Base-by-base conservation (phyloP, 2,797 vertebrate species). In the Danio choprae region DNA sequence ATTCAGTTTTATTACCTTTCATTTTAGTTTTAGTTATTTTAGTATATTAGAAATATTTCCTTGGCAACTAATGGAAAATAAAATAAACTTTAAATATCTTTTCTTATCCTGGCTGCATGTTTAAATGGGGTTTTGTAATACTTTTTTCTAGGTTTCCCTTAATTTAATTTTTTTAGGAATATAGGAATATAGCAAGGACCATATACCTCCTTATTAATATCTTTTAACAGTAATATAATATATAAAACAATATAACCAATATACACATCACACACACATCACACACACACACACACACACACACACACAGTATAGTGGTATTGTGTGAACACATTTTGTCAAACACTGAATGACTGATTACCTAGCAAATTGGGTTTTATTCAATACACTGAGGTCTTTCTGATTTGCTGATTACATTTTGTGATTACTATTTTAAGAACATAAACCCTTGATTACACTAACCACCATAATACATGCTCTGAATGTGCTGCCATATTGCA, bases 401-500 rank as follows among this genome's bases (percentile, higher is more conserved):
- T 70, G 59, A 86, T 86, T 82, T 69, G 46, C 56, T 84, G 77
- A 79, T 85, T 84, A 74, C 77, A 62, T 84, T 77, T 81, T 70
- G 41, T 84, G 82, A 87, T 87, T 83, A 65, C 79, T 77, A 72
- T 85, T 85, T 87, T 70, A 63, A 64, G 73, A 77, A 70, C 62
- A 79, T 89, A 87, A 84, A 87, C 87, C 80, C 70, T 79, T 50
- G 64, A 89, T 86, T 85, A 87, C 82, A 65, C 79, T 81, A 86
- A 84, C 77, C 77, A 46, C 74, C 44, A 77, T 51, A 78, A 56
- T 50, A 83, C 81, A 77, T 78, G 85, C 76, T 81, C 75, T 65
- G 84, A 85, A 86, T 83, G 73, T 41, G 50, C 64, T 63, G 13
- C 18, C 69, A 75, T 74, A 79, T 71, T 76, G 56, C 41, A 74